Percentiles rank a stretch among this genome's conserved stretches.
Evolutionary conservation across 2,113 vertebrate genomes (phyloP).

Genomic region (Synodontis membranacea): DNA sequence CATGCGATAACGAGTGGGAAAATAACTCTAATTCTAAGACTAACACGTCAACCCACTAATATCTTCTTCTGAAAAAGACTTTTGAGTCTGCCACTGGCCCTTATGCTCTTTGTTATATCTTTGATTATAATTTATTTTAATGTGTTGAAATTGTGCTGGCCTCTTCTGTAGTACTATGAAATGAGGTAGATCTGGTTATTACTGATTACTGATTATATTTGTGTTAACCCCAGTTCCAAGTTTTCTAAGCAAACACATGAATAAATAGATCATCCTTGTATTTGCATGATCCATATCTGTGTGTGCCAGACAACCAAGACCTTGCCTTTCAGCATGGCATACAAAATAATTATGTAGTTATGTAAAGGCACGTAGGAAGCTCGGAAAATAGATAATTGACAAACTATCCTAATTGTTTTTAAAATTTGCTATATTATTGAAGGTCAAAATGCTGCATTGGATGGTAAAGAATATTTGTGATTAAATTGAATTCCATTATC

Average conservation of each 20-base stretch:
- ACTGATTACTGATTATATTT: not conserved
- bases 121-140: not conserved
- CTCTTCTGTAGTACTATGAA: not conserved
- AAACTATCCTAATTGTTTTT: not conserved
- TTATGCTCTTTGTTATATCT: not conserved
- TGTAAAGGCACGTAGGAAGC: not conserved
- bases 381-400: not conserved
- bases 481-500: not conserved
- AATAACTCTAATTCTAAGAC: not conserved
- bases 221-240: not conserved
- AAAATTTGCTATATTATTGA: not conserved
- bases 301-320: not conserved
- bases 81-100: not conserved
- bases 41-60: too few relatives aligned
- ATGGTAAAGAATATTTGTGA: not conserved
- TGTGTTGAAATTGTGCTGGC: not conserved
- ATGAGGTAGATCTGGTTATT: not conserved
- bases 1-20: not conserved
- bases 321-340: not conserved
- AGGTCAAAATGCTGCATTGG: not conserved
- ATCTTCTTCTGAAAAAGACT: not conserved
- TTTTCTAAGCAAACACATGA: not conserved
- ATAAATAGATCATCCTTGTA: not conserved
- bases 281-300: not conserved
- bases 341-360: not conserved